phyloP scores from a whole-genome alignment of 1,140 invertebrate genomes.

The Polypedilum vanderplanki region DNA sequence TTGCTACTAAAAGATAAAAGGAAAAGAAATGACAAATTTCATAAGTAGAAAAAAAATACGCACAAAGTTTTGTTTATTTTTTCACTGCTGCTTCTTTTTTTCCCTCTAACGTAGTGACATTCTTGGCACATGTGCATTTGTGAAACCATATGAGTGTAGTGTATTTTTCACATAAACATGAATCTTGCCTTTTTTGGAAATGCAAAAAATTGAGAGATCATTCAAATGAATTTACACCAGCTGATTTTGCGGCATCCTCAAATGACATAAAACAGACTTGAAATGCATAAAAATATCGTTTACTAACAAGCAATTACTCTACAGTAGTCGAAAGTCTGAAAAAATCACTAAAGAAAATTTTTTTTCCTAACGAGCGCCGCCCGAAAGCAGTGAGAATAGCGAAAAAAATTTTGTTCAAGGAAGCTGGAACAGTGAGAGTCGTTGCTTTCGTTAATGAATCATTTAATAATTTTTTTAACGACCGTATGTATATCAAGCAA shows the following conservation, averaged over 20 bases:
- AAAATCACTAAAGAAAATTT: neutral
- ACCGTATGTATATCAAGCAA: neutral
- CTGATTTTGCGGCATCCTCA: slow-evolving; percentile 9
- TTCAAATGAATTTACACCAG: neutral
- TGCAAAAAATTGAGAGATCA: slow-evolving; percentile 4
- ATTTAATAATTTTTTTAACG: slow-evolving; percentile 8
- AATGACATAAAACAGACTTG: neutral
- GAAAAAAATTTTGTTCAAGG: slow-evolving; percentile 23
- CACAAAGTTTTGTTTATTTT: too few species aligned
- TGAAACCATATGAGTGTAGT: neutral
- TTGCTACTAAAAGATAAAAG: too few species aligned
- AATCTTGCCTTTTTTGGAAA: slow-evolving; percentile 23
- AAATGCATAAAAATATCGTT: neutral
- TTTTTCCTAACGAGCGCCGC: neutral
- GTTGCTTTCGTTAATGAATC: slow-evolving; percentile 21
- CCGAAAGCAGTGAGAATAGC: too few species aligned
- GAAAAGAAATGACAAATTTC: too few species aligned
- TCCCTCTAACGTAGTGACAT: neutral
- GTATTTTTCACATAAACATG: too few species aligned
- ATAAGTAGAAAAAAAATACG: too few species aligned
- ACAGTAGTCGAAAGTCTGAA: neutral
- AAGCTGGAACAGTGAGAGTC: neutral
- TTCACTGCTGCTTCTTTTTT: too few species aligned
- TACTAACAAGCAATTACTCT: neutral
- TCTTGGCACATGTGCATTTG: neutral